Percentiles rank a stretch among this genome's conserved stretches.
Conservation (phyloP, 1,140 invertebrate species). For the Muscidifurax raptorellus region DNA sequence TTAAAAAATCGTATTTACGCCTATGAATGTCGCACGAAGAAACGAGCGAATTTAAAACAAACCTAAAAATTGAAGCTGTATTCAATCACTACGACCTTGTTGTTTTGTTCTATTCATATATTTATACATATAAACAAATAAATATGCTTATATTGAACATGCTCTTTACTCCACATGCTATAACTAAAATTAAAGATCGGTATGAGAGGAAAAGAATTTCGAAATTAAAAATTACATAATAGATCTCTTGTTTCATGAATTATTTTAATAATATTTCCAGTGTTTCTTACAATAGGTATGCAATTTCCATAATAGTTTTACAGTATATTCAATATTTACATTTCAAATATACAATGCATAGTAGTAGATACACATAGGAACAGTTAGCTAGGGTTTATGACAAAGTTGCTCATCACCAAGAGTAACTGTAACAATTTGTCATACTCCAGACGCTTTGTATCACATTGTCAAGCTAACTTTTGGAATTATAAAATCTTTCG, state of each 20-base stretch:
- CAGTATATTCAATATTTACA: constrained; percentile 68
- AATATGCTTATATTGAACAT: neutral
- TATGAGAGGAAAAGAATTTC: no score
- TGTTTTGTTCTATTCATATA: constrained; percentile 36
- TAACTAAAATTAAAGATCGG: no score
- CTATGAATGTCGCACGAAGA: neutral
- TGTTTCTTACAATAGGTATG: constrained; percentile 61
- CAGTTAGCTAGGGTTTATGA: constrained; percentile 63
- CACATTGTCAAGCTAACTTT: constrained; percentile 62
- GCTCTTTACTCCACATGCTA: no score
- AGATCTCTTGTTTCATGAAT: constrained; percentile 43
- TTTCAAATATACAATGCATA: constrained; percentile 67
- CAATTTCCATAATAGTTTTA: constrained; percentile 48
- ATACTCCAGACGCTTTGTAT: constrained; percentile 60
- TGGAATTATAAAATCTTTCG: constrained; percentile 44
- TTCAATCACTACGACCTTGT: constrained; percentile 1
- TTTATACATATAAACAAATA: constrained; percentile 12
- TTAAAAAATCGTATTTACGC: neutral
- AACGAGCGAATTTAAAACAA: neutral
- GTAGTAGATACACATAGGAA: constrained; percentile 67
- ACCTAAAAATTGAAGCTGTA: neutral
- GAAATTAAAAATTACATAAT: neutral
- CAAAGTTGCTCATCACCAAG: constrained; percentile 54
- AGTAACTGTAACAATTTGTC: constrained; percentile 56
- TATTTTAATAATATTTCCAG: constrained; percentile 61